phyloP scores from a whole-genome alignment of 2,888 invertebrate genomes.

The Scaptomyza caliginosa region DNA sequence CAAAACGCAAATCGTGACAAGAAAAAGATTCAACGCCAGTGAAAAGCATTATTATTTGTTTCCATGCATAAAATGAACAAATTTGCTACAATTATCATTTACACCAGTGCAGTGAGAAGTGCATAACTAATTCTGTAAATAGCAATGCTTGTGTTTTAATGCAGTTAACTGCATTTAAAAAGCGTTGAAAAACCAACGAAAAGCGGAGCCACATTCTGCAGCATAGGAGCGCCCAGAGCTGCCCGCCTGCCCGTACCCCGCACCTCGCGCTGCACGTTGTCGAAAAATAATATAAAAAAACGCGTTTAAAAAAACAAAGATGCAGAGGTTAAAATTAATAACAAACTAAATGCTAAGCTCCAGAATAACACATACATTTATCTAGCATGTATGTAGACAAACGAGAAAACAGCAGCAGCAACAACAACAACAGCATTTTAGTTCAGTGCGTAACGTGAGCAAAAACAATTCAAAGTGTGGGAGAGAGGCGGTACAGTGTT shows the following conservation, averaged over 20 bases:
- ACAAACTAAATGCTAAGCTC: slow-evolving; percentile 12
- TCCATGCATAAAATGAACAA: slow-evolving; percentile 48
- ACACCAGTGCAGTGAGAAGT: slow-evolving; percentile 35
- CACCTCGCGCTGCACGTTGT: slow-evolving; percentile 52
- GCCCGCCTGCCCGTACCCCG: slow-evolving; percentile 44
- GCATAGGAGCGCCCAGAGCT: slow-evolving; percentile 58
- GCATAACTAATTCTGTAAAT: slow-evolving; percentile 40
- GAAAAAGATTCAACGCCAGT: slow-evolving; percentile 71
- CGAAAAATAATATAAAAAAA: slow-evolving; percentile 34
- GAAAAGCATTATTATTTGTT: slow-evolving; percentile 70
- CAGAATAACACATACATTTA: slow-evolving; percentile 21
- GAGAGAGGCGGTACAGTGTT: slow-evolving; percentile 35
- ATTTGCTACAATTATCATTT: slow-evolving; percentile 38
- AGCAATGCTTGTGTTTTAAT: slow-evolving; percentile 41
- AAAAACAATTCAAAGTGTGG: slow-evolving; percentile 40
- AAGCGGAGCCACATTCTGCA: slow-evolving; percentile 33
- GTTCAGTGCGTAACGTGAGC: slow-evolving; percentile 33
- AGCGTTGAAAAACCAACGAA: slow-evolving; percentile 58
- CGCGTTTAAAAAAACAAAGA: slow-evolving; percentile 57
- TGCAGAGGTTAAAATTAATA: slow-evolving; percentile 51
- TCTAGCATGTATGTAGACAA: slow-evolving; percentile 16
- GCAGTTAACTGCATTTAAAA: slow-evolving; percentile 46
- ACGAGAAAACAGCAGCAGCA: background rate
- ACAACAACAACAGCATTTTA: slow-evolving; percentile 32
- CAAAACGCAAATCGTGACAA: slow-evolving; percentile 61